Percentiles rank a stretch among this genome's conserved stretches.
These are phyloP conservation scores for Myripristis murdjan DNA, from an alignment of 2,797 vertebrate genomes.

Conservation along the genomic window DNA sequence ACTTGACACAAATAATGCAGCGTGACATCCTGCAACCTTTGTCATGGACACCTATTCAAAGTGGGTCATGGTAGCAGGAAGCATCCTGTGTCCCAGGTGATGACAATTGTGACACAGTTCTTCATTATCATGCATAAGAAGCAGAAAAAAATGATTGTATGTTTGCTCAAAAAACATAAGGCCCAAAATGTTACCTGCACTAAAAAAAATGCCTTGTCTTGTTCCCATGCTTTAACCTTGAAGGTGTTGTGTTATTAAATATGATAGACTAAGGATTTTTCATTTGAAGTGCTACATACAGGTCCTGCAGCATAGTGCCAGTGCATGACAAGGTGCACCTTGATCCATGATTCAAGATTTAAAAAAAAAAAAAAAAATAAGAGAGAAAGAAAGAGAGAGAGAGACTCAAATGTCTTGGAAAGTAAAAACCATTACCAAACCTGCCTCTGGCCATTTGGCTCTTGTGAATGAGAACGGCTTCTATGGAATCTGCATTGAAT, in stretches of 20 bases:
- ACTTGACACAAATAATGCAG: constrained; percentile 44
- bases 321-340: constrained; percentile 6
- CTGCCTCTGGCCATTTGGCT: constrained; percentile 44
- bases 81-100: constrained; percentile 34
- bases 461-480: constrained; percentile 12
- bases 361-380: too few species aligned
- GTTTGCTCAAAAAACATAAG: too few species aligned
- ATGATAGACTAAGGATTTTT: too few species aligned
- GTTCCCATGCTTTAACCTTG: too few species aligned
- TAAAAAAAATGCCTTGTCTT: too few species aligned
- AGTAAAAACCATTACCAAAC: constrained; percentile 13
- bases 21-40: constrained; percentile 52
- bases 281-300: too few species aligned
- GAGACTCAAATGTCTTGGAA: constrained; percentile 32
- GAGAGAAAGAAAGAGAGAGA: not conserved
- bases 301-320: not conserved
- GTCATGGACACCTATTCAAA: constrained; percentile 42
- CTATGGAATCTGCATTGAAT: not conserved
- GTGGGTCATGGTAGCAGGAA: constrained; percentile 53
- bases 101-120: constrained; percentile 25
- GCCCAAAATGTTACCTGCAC: too few species aligned
- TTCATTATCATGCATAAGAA: not conserved
- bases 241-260: too few species aligned
- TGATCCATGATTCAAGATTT: too few species aligned
- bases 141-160: not conserved